These are phyloP conservation scores for Drosophila imparisetae DNA, from an alignment of 2,888 invertebrate genomes.

Conservation along the genomic window DNA sequence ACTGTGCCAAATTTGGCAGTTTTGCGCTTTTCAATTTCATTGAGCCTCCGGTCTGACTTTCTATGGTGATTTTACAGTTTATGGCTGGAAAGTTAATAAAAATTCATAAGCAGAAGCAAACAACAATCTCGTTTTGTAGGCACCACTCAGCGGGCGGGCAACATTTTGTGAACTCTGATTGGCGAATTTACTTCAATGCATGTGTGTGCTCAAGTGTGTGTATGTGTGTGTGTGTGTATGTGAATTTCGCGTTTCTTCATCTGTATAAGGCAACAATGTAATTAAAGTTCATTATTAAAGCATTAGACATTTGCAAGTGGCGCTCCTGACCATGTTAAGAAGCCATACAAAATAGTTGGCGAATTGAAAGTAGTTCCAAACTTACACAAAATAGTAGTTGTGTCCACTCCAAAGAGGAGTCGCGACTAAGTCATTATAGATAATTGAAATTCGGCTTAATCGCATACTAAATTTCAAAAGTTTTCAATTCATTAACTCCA, in stretches of 20 bases:
- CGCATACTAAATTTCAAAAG: not conserved
- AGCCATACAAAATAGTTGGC: not conserved
- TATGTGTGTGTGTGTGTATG: not conserved
- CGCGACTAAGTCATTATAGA: not conserved
- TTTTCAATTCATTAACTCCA: not conserved
- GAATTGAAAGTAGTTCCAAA: not conserved
- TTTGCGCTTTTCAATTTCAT: slow-evolving; percentile 38
- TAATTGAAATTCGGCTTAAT: not conserved
- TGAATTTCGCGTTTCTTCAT: not conserved
- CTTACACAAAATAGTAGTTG: not conserved
- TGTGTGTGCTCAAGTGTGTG: slow-evolving; percentile 1
- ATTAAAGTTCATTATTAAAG: slow-evolving; percentile 56
- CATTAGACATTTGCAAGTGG: slow-evolving; percentile 44
- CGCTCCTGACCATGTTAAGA: slow-evolving; percentile 32
- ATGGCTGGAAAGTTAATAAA: slow-evolving; percentile 67
- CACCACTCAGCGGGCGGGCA: slow-evolving; percentile 40
- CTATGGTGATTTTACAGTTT: slow-evolving; percentile 68
- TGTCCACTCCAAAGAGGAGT: not conserved
- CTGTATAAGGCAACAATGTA: slow-evolving; percentile 13
- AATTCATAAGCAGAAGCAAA: slow-evolving; percentile 57
- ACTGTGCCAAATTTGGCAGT: slow-evolving; percentile 28
- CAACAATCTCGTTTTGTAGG: slow-evolving; percentile 49
- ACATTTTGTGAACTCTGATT: slow-evolving; percentile 39
- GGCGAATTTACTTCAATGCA: slow-evolving; percentile 1
- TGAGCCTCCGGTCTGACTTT: slow-evolving; percentile 55